phyloP scores from a whole-genome alignment of 2,888 invertebrate species.

The Patella ulyssiponensis region DNA sequence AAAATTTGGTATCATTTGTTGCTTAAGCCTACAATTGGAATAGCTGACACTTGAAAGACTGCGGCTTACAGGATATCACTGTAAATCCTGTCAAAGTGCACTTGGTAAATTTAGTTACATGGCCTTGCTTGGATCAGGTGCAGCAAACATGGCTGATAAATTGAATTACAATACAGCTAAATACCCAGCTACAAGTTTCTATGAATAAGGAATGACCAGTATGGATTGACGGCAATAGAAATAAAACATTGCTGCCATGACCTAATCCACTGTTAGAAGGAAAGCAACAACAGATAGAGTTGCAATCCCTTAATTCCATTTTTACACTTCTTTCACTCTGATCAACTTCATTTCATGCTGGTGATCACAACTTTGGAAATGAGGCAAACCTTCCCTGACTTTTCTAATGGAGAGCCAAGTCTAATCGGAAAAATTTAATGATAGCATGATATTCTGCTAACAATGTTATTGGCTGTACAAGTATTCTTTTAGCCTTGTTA shows the following conservation, averaged over 20 bases:
- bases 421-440: no score
- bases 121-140: neutral
- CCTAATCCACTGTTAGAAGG: no score
- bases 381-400: no score
- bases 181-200: slow-evolving; percentile 14
- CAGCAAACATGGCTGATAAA: slow-evolving; percentile 5
- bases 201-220: slow-evolving; percentile 19
- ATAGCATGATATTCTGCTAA: no score
- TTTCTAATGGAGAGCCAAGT: no score
- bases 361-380: no score
- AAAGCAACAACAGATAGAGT: neutral
- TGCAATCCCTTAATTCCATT: slow-evolving; percentile 1
- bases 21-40: slow-evolving; percentile 1
- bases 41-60: neutral
- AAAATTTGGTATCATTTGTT: neutral
- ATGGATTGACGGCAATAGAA: no score
- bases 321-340: neutral
- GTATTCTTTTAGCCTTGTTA: no score
- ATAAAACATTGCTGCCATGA: no score
- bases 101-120: no score
- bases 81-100: no score
- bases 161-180: slow-evolving; percentile 23
- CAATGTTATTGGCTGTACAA: no score
- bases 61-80: neutral
- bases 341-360: neutral